Percentiles rank a stretch among this genome's conserved stretches.
These are phyloP conservation scores for Drosophila macrospina DNA, from an alignment of 2,888 invertebrate species.

Conservation along the genomic window DNA sequence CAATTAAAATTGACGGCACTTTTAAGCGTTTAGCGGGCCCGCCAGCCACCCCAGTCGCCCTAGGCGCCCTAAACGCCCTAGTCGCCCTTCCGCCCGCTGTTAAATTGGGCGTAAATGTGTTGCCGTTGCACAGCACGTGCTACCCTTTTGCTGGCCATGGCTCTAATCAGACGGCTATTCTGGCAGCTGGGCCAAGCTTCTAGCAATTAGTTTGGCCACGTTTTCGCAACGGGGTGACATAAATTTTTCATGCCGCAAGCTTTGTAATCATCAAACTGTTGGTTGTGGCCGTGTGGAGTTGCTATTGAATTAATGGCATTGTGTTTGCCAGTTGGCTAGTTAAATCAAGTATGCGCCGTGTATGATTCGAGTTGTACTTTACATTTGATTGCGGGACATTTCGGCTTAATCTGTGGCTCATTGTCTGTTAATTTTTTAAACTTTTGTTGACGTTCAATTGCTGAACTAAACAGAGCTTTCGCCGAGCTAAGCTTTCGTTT, in stretches of 20 bases:
- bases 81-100: constrained; percentile 30
- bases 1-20: constrained; percentile 79
- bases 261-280: constrained; percentile 2
- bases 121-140: constrained; percentile 47
- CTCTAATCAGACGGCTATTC: constrained; percentile 19
- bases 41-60: not conserved
- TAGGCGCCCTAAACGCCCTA: not conserved
- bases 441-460: not conserved
- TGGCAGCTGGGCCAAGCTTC: constrained; percentile 15
- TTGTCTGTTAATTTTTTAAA: not conserved
- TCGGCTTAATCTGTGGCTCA: not conserved
- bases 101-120: constrained; percentile 72
- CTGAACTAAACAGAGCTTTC: constrained; percentile 13
- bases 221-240: constrained; percentile 16
- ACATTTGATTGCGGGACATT: no score
- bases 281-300: constrained; percentile 9
- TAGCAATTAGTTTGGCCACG: constrained; percentile 40
- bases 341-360: constrained; percentile 10
- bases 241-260: constrained; percentile 4
- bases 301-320: constrained; percentile 5
- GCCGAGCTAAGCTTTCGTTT: not conserved
- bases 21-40: constrained; percentile 53
- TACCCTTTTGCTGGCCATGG: constrained; percentile 28
- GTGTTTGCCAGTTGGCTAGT: not conserved
- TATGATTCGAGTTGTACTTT: not conserved